Conservation (phyloP, 1,140 invertebrate species). For the Orussus abietinus region DNA sequence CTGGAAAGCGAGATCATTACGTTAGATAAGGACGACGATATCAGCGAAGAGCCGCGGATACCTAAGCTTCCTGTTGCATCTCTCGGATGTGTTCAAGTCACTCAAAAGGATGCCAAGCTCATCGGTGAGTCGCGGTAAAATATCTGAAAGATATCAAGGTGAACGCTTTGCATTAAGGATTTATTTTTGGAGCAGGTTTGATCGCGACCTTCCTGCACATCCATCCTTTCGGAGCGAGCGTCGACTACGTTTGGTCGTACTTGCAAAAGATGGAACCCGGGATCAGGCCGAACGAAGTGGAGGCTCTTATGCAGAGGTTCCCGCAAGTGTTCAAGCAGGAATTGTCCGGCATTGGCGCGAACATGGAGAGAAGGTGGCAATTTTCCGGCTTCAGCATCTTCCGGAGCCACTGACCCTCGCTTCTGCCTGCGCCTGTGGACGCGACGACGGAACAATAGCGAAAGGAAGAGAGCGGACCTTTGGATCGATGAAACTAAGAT, state of each 20-base stretch:
- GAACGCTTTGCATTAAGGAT: not conserved
- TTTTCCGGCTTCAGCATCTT: slow-evolving; percentile 63
- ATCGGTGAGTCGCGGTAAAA: slow-evolving; percentile 47
- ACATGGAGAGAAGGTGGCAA: slow-evolving; percentile 74
- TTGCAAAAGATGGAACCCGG: slow-evolving; percentile 70
- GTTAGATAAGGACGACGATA: slow-evolving; percentile 52
- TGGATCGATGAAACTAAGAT: no score
- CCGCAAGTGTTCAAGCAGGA: slow-evolving; percentile 74
- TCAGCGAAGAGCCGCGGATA: slow-evolving; percentile 49
- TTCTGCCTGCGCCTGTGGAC: no score
- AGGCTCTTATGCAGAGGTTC: slow-evolving; percentile 69
- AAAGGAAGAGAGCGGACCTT: no score
- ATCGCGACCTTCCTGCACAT: slow-evolving; percentile 82
- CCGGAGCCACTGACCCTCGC: slow-evolving; percentile 37
- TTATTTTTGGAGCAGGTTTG: slow-evolving; percentile 55
- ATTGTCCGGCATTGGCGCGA: slow-evolving; percentile 70
- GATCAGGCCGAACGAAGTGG: slow-evolving; percentile 67
- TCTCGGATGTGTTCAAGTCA: slow-evolving; percentile 42
- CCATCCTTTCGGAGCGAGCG: slow-evolving; percentile 80
- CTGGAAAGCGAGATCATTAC: slow-evolving; percentile 48
- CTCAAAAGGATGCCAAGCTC: slow-evolving; percentile 62
- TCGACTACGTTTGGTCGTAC: slow-evolving; percentile 83
- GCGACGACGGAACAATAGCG: no score
- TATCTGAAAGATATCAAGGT: slow-evolving; percentile 1
- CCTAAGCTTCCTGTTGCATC: slow-evolving; percentile 34